Evolutionary conservation across 2,113 vertebrate genomes (phyloP).

Genomic region (Ctenodactylus gundi): DNA sequence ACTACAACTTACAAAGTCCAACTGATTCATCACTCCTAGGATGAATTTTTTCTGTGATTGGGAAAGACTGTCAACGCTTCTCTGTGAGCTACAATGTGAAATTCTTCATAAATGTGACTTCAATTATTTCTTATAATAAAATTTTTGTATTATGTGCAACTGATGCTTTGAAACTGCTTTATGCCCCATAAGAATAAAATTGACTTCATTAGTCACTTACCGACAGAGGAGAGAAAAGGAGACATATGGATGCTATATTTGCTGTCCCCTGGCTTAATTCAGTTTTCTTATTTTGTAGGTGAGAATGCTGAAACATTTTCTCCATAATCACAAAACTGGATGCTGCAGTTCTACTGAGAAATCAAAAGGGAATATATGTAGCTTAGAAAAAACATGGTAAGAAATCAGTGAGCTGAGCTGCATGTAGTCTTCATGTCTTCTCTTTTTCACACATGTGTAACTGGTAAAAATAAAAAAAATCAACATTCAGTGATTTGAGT

Average conservation of each 20-base stretch:
- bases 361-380: neutral
- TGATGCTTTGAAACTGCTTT: neutral
- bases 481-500: too few relatives aligned
- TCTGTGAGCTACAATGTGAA: neutral
- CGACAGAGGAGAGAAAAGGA: neutral
- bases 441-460: neutral
- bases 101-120: neutral
- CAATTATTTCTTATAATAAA: neutral
- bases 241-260: neutral
- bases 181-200: neutral
- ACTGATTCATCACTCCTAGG: neutral
- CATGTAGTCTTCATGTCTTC: neutral
- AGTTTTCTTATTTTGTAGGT: neutral
- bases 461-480: too few relatives aligned
- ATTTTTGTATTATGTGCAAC: neutral
- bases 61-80: neutral
- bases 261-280: neutral
- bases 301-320: neutral
- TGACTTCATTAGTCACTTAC: neutral
- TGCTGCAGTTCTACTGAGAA: neutral
- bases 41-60: neutral
- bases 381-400: neutral
- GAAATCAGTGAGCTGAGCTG: neutral
- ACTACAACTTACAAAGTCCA: neutral
- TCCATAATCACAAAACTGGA: neutral